Percentiles rank a stretch among this genome's conserved stretches.
These are phyloP conservation scores for Nematostella vectensis DNA, from an alignment of 92 coral and sea anemone species.

Conservation along the genomic window DNA sequence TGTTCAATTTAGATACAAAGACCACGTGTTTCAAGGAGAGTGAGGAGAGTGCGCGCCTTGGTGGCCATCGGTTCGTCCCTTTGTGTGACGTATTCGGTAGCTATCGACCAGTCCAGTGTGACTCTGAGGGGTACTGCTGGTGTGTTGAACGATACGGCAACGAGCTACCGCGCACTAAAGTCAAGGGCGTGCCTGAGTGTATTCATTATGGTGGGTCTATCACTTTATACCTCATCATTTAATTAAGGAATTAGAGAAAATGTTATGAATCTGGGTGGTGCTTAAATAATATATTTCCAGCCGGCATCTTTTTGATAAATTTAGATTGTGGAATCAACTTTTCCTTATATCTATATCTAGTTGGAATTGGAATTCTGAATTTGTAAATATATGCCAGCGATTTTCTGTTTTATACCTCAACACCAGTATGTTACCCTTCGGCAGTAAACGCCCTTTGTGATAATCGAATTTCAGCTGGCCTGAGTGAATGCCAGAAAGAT, in stretches of 20 bases:
- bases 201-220: constrained; percentile 31
- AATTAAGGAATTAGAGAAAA: too few species aligned
- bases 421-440: too few species aligned
- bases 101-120: constrained; percentile 62
- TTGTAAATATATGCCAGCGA: too few species aligned
- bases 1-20: constrained; percentile 7
- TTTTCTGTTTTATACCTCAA: too few species aligned
- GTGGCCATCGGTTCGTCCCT: constrained; percentile 63
- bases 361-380: too few species aligned
- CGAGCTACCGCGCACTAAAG: constrained; percentile 75
- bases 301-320: too few species aligned
- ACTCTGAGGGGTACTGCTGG: constrained; percentile 76
- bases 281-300: too few species aligned
- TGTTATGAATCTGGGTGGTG: too few species aligned
- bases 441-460: too few species aligned
- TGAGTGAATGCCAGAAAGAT: constrained; percentile 44
- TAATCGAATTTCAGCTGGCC: too few species aligned
- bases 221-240: not conserved
- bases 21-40: constrained; percentile 73
- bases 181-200: constrained; percentile 51
- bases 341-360: too few species aligned
- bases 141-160: constrained; percentile 86
- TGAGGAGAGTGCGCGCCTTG: constrained; percentile 40
- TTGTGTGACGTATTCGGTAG: constrained; percentile 57
- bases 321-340: too few species aligned